phyloP scores from a whole-genome alignment of 2,113 vertebrate species.

The Lasiurus cinereus region DNA sequence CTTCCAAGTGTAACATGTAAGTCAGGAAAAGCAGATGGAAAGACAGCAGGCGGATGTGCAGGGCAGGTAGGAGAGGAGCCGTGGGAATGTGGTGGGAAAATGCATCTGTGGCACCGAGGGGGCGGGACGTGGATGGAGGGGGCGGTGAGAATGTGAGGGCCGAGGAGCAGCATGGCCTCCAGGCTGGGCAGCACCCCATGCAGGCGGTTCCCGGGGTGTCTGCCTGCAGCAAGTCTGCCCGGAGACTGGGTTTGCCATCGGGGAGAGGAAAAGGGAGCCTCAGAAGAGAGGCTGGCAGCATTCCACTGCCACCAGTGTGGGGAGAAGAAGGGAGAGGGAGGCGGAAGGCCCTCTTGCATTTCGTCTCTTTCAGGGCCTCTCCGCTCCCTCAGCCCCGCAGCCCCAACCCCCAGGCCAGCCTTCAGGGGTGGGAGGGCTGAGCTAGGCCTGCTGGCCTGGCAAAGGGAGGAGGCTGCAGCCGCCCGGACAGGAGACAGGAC shows the following conservation, averaged over 20 bases:
- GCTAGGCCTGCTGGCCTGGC: rapidly evolving
- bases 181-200: not conserved
- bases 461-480: not conserved
- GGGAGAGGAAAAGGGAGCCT: conserved; percentile 44
- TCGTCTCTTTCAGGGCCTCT: not conserved
- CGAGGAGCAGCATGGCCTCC: not conserved
- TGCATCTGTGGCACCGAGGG: not conserved
- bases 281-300: conserved; percentile 71
- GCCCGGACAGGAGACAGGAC: rapidly evolving
- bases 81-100: not conserved
- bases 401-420: not conserved
- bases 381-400: not conserved
- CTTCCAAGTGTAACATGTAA: not conserved
- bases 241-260: conserved; percentile 73
- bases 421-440: not conserved
- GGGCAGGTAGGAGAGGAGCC: not conserved
- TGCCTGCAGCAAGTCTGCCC: conserved; percentile 53
- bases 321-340: not conserved
- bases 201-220: conserved; percentile 65
- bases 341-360: not conserved
- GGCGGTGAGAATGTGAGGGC: rapidly evolving
- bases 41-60: not conserved
- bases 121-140: rapidly evolving
- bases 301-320: conserved; percentile 67
- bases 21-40: not conserved